phyloP scores from a whole-genome alignment of 2,888 invertebrate species.

The Dryobotodes eremita region DNA sequence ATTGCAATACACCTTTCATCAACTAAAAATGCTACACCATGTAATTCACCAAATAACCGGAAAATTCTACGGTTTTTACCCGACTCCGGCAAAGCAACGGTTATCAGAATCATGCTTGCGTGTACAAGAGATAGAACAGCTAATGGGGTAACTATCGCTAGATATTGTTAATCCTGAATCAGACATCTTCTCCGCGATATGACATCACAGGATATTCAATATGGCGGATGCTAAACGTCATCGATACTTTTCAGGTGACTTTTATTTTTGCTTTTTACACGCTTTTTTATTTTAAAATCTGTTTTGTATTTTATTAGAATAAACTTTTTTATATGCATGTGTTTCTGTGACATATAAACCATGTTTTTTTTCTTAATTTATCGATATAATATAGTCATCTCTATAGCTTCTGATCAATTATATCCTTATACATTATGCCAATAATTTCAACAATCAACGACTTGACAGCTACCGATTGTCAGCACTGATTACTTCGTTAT shows the following conservation, averaged over 20 bases:
- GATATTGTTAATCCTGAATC: neutral
- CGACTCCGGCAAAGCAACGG: neutral
- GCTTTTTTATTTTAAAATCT: neutral
- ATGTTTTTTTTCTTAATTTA: too few species aligned
- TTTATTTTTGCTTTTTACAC: neutral
- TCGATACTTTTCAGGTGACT: too few species aligned
- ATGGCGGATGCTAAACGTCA: neutral
- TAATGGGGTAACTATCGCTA: neutral
- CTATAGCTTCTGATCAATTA: neutral
- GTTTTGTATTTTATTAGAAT: neutral
- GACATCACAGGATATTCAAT: neutral
- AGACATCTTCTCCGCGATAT: neutral
- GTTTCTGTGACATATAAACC: too few species aligned
- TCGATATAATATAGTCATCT: neutral
- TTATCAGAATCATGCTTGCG: neutral
- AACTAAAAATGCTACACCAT: constrained; percentile 18
- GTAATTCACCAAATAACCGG: constrained; percentile 10
- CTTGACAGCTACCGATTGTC: constrained; percentile 55
- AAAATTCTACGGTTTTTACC: neutral
- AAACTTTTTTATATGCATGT: too few species aligned
- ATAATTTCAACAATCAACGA: constrained; percentile 53
- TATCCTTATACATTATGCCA: constrained; percentile 29
- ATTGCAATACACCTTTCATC: constrained; percentile 23
- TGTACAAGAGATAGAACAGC: neutral
- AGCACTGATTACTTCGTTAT: constrained; percentile 53